phyloP scores from a whole-genome alignment of 2,113 vertebrate species.

The Morone chrysops region DNA sequence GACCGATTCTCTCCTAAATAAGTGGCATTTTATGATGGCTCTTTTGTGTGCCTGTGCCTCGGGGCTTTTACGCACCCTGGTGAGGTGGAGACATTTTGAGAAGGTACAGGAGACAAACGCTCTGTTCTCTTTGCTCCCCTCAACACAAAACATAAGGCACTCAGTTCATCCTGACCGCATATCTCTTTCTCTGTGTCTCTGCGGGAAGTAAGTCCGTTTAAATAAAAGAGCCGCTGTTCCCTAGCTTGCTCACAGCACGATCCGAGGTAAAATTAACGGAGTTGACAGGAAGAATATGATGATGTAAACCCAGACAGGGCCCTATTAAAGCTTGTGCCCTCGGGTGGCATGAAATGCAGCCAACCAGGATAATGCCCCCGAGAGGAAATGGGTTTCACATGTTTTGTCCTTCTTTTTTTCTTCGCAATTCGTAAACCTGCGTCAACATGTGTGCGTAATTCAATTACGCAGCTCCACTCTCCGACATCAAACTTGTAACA shows the following conservation, averaged over 20 bases:
- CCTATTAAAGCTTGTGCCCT: constrained; percentile 26
- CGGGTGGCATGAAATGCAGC: constrained; percentile 46
- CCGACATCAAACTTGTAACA: background rate
- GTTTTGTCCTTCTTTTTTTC: background rate
- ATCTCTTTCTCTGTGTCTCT: constrained; percentile 39
- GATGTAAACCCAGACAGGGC: constrained; percentile 24
- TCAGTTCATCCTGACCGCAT: constrained; percentile 32
- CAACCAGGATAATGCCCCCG: background rate
- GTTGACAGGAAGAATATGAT: constrained; percentile 58
- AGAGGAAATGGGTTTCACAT: constrained; percentile 7
- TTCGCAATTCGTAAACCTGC: background rate
- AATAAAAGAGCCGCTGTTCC: constrained; percentile 68
- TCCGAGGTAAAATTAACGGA: constrained; percentile 48
- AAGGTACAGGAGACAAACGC: constrained; percentile 47
- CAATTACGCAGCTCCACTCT: background rate
- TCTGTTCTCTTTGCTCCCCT: constrained; percentile 34
- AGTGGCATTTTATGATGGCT: background rate
- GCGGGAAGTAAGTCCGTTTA: constrained; percentile 35
- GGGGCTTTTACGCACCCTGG: constrained; percentile 34
- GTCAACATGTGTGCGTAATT: background rate
- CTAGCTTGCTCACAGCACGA: constrained; percentile 63
- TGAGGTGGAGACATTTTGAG: constrained; percentile 34
- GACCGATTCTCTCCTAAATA: background rate
- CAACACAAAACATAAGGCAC: constrained; percentile 32
- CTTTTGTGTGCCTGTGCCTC: constrained; percentile 7